Percentiles rank a stretch among this genome's conserved stretches.
phyloP scores from a whole-genome alignment of 2,888 invertebrate species.

The Eupithecia pulchellata region DNA sequence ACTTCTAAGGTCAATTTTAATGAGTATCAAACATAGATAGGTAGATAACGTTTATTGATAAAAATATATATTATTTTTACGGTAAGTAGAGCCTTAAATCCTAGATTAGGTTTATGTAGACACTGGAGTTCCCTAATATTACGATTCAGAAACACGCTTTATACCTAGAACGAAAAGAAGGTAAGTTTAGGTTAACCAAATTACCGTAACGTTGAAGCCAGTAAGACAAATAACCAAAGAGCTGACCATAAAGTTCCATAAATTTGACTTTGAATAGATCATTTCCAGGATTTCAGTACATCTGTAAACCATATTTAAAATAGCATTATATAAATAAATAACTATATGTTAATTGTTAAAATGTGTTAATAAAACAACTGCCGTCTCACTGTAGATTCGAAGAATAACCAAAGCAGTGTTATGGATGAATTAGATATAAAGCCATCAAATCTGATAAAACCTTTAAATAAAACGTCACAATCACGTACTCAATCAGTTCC shows the following conservation, averaged over 20 bases:
- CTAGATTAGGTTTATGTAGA: too few relatives aligned
- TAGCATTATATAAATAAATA: too few relatives aligned
- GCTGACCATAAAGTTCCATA: constrained; percentile 4
- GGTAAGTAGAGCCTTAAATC: too few relatives aligned
- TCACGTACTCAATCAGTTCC: constrained; percentile 4
- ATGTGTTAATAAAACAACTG: background rate
- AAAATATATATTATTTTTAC: too few relatives aligned
- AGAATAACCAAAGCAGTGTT: background rate
- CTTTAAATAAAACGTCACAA: background rate
- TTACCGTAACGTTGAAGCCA: constrained; percentile 19
- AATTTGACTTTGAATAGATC: background rate
- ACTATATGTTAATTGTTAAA: too few relatives aligned
- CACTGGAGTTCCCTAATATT: too few relatives aligned
- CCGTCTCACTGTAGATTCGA: background rate
- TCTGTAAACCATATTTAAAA: background rate
- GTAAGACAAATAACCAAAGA: constrained; percentile 17
- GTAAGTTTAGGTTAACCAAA: background rate
- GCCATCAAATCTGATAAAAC: background rate
- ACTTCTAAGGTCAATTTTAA: background rate
- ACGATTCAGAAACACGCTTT: too few relatives aligned
- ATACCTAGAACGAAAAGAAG: background rate
- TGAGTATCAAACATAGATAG: background rate
- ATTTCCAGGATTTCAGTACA: background rate
- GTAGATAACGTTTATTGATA: too few relatives aligned
- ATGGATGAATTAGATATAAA: too few relatives aligned